Evolutionary conservation across 2,888 invertebrate species (phyloP).

Genomic region (Dryococelus australis): DNA sequence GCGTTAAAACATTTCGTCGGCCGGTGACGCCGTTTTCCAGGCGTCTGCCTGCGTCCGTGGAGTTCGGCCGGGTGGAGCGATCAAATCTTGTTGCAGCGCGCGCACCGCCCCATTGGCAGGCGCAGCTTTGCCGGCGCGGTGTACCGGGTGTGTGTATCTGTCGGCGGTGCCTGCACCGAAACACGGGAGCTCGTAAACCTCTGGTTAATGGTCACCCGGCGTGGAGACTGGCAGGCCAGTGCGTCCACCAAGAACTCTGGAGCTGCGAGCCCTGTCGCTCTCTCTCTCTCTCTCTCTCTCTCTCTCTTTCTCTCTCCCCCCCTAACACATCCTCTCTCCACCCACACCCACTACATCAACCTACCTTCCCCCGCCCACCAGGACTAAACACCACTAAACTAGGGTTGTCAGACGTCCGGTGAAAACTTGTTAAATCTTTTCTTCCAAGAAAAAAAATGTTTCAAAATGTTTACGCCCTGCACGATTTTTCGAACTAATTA

Average conservation of each 20-base stretch:
- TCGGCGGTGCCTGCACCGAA: background rate
- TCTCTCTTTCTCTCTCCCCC: no score
- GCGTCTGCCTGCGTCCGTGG: no score
- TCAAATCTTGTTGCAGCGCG: background rate
- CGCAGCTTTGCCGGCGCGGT: background rate
- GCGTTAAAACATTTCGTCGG: no score
- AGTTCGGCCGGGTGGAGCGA: background rate
- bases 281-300: no score
- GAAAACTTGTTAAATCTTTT: no score
- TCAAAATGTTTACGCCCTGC: no score
- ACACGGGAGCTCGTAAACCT: conserved; percentile 16
- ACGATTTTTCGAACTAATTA: no score
- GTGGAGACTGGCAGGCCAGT: background rate
- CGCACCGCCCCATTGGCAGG: background rate
- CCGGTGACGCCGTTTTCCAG: no score
- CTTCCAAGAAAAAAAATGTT: no score
- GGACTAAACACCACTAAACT: background rate
- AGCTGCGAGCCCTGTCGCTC: no score
- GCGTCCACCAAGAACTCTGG: no score
- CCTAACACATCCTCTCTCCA: background rate
- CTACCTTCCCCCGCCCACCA: background rate
- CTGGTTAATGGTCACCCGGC: conserved; percentile 9
- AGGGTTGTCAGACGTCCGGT: background rate
- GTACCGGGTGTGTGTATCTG: background rate
- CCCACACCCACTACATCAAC: background rate